A percentile compares a stretch with the other conserved stretches of the same genome.
Conservation (phyloP, 2,797 vertebrate genomes). For the Sibirionetta formosa region DNA sequence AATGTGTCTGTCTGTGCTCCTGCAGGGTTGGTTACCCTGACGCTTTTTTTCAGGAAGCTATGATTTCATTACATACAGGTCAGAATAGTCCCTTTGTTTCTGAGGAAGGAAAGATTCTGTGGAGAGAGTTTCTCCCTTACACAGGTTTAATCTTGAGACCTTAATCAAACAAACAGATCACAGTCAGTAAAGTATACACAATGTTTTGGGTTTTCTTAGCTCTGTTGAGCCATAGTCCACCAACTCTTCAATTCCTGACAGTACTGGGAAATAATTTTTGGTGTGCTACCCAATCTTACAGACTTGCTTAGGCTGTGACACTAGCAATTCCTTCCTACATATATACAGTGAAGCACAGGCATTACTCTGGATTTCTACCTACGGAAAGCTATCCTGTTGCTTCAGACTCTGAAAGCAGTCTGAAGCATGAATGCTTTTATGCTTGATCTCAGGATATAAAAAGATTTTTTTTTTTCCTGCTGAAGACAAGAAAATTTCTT, state of each 20-base stretch:
- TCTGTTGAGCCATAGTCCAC: not conserved
- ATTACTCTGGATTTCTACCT: not conserved
- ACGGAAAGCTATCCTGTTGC: not conserved
- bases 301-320: not conserved
- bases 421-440: not conserved
- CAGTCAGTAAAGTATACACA: not conserved
- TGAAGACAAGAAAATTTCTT: not conserved
- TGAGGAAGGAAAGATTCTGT: not conserved
- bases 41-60: not conserved
- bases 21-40: not conserved
- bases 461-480: not conserved
- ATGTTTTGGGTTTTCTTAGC: not conserved
- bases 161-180: conserved; percentile 3
- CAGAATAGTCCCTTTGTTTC: not conserved
- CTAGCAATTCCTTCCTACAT: not conserved
- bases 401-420: not conserved
- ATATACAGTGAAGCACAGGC: not conserved
- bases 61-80: not conserved
- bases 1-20: not conserved
- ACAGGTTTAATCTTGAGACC: not conserved
- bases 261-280: not conserved
- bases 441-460: not conserved
- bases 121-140: not conserved
- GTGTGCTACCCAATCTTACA: not conserved
- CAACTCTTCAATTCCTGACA: not conserved